Conservation (phyloP, 1,140 invertebrate genomes). For the Aradophagus sp. region DNA sequence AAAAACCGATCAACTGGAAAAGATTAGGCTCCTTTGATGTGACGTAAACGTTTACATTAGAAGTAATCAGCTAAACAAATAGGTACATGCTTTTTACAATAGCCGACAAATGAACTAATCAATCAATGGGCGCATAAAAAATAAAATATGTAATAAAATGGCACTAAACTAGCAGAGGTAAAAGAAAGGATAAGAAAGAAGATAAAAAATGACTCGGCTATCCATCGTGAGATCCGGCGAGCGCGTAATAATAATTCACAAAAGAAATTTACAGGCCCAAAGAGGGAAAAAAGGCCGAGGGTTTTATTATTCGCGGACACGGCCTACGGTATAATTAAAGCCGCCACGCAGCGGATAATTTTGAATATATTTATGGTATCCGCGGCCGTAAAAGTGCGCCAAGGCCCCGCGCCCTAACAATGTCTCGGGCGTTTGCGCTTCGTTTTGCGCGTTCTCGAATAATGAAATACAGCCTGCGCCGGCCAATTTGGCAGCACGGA, state of each 20-base stretch:
- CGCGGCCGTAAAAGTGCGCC: constrained; percentile 39
- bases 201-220: too few species aligned
- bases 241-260: constrained; percentile 24
- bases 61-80: too few species aligned
- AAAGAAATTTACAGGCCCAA: constrained; percentile 36
- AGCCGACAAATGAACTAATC: too few species aligned
- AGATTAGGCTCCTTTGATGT: too few species aligned
- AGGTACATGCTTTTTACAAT: too few species aligned
- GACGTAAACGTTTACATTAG: too few species aligned
- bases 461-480: constrained; percentile 43
- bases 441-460: constrained; percentile 35
- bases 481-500: constrained; percentile 36
- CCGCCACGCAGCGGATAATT: constrained; percentile 43
- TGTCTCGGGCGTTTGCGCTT: constrained; percentile 30
- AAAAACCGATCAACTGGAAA: too few species aligned
- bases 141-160: too few species aligned
- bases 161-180: too few species aligned
- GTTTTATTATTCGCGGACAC: constrained; percentile 31
- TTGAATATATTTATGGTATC: constrained; percentile 57
- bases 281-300: constrained; percentile 18
- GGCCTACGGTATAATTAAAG: constrained; percentile 46
- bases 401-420: constrained; percentile 27
- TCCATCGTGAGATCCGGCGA: too few species aligned
- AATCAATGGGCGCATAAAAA: too few species aligned
- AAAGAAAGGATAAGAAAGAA: too few species aligned